Conservation (phyloP, 2,888 invertebrate species). For the Disparrhopalites patrizii region DNA sequence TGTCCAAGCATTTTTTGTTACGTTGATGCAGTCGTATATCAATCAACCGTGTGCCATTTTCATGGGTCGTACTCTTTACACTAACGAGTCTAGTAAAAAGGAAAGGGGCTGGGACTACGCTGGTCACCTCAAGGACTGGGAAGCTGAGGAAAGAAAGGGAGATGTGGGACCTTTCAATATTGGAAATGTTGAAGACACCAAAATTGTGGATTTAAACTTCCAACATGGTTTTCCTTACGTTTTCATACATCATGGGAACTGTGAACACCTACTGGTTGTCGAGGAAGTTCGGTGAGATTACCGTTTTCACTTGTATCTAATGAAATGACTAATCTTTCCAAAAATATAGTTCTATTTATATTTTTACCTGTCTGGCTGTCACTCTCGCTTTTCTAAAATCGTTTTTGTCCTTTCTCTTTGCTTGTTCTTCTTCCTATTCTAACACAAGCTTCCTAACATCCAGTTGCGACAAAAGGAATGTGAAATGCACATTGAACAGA, state of each 20-base stretch:
- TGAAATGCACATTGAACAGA: no score
- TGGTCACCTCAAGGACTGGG: background rate
- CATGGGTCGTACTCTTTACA: constrained; percentile 11
- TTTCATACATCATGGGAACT: constrained; percentile 14
- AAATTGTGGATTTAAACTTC: constrained; percentile 10
- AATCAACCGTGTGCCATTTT: constrained; percentile 15
- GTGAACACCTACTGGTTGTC: constrained; percentile 16
- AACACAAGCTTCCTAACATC: no score
- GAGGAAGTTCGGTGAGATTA: constrained; percentile 13
- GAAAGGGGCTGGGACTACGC: background rate
- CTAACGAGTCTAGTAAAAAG: background rate
- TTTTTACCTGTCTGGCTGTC: no score
- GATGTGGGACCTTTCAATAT: constrained; percentile 7
- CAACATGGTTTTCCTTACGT: constrained; percentile 20
- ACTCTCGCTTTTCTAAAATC: no score
- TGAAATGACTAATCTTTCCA: background rate
- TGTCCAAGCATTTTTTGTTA: background rate
- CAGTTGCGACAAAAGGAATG: no score
- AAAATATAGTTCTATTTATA: no score
- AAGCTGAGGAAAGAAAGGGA: background rate
- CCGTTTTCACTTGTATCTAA: background rate
- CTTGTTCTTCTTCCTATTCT: no score
- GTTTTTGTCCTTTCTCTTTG: no score
- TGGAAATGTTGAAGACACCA: constrained; percentile 6
- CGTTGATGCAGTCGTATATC: background rate